These are phyloP conservation scores for Poecilia wingei DNA, from an alignment of 2,797 vertebrate genomes.

Conservation along the genomic window DNA sequence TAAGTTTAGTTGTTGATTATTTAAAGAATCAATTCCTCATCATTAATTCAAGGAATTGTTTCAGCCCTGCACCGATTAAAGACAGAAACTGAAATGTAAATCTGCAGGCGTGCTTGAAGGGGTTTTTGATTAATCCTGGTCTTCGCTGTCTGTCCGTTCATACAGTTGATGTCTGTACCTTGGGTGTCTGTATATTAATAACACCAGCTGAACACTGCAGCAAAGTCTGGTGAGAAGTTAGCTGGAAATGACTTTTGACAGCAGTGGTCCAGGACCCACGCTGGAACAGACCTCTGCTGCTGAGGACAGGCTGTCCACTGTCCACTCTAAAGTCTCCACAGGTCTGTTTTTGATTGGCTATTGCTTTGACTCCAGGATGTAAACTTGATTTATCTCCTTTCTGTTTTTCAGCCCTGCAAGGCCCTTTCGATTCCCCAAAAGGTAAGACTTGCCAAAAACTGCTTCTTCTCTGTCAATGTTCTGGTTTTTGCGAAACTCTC, in stretches of 20 bases:
- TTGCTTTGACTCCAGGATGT: slow-evolving; percentile 61
- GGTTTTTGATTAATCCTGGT: background rate
- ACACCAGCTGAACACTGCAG: background rate
- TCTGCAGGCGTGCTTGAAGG: background rate
- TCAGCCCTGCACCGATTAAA: background rate
- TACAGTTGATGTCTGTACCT: background rate
- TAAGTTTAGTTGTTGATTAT: too few relatives aligned
- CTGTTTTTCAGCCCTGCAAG: slow-evolving; percentile 86
- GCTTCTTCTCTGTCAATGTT: slow-evolving; percentile 35
- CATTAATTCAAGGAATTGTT: too few relatives aligned
- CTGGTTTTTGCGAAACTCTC: slow-evolving; percentile 36
- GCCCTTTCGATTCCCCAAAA: slow-evolving; percentile 95
- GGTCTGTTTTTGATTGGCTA: slow-evolving; percentile 55
- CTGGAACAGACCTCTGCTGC: slow-evolving; percentile 15
- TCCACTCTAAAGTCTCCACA: slow-evolving; percentile 24
- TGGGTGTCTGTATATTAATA: background rate
- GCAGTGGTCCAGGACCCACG: slow-evolving; percentile 11
- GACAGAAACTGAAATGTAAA: background rate
- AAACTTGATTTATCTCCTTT: slow-evolving; percentile 68
- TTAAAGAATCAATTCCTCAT: too few relatives aligned
- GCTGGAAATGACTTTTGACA: slow-evolving; percentile 42
- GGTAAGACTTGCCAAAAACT: slow-evolving; percentile 83
- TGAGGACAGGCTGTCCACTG: slow-evolving; percentile 39
- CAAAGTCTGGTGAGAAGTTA: slow-evolving; percentile 1
- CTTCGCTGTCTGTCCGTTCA: background rate